Evolutionary conservation across 2,113 vertebrate genomes (phyloP), one percentile per base, ranked within the genome.

Genomic region (Poecile atricapillus): DNA sequence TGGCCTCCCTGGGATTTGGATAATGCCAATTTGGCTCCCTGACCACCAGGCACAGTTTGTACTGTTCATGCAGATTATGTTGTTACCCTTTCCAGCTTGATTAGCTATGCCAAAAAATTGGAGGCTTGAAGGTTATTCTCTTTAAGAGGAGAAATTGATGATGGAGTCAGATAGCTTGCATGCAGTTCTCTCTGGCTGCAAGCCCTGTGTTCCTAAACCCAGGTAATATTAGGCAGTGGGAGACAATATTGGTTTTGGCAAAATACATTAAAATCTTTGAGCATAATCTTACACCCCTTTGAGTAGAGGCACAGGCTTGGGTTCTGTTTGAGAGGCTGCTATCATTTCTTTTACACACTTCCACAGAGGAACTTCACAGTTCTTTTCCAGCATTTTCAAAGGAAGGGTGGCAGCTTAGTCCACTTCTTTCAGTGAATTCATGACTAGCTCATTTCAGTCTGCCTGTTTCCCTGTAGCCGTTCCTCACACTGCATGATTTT

Each of bases 21-120:
- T 62, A 46, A 89, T 87, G 74, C 37, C 69, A 71, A 14, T 82
- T 91, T 85, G 62, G 69, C 69, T 94, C 49, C 35, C 82, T 83
- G 62, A 83, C 37, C 56, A 49, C 37, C 31, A 90, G 76, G 81
- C 92, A 94, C 89, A 93, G 70, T 91, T 83, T 88, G 85, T 92
- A 56, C 75, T 83, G 30, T 59, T 91, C 70, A 43, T 64, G 70
- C 41, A 79, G 78, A 73, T 87, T 81, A 46, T 76, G 59, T n/a
- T 68, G 62, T 79, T 94, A 39, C 13, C 22, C 44, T 80, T 87
- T 83, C 52, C 52, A 76, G 52, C 49, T 85, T 68, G n/a, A 87
- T 83, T 63, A 76, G 5, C 70, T 68, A 35, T 73, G 70, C 58
- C 74, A 94, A 87, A 83, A 84, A 83, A 87, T 4, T 15, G 56